These are phyloP conservation scores for Antitype chi DNA, from an alignment of 2,888 invertebrate species.

Conservation along the genomic window DNA sequence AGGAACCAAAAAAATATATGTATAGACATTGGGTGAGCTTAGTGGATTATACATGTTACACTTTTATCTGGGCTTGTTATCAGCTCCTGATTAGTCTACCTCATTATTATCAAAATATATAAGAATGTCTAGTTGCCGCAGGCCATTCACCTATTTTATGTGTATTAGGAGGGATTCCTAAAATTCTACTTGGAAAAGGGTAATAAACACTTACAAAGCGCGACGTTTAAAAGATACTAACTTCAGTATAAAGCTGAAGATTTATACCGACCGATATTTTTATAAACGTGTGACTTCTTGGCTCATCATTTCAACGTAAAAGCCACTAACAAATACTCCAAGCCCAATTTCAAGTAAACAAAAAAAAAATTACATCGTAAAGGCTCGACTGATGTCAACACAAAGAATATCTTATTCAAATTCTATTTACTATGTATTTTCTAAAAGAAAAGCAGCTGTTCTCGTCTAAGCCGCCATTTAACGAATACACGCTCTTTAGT, in stretches of 20 bases:
- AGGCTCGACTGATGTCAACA: conserved; percentile 22
- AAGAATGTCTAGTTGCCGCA: neutral
- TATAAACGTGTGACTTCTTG: neutral
- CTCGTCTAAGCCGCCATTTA: conserved; percentile 18
- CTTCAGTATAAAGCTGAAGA: neutral
- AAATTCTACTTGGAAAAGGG: neutral
- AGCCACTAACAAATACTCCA: conserved; percentile 3
- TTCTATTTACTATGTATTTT: conserved; percentile 43
- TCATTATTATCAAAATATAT: neutral
- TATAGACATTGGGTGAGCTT: neutral
- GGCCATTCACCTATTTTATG: neutral
- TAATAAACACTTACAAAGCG: neutral
- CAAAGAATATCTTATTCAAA: conserved; percentile 45
- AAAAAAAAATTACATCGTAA: neutral
- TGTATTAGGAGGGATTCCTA: neutral
- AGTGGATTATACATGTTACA: conserved; percentile 6
- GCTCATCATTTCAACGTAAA: conserved; percentile 11
- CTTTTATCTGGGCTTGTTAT: neutral
- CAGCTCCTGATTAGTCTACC: neutral
- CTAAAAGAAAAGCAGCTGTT: conserved; percentile 43
- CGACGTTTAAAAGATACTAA: neutral
- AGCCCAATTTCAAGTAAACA: conserved; percentile 10
- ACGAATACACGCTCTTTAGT: conserved; percentile 19
- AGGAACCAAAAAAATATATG: no score
- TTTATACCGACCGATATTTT: neutral